phyloP scores from a whole-genome alignment of 2,797 vertebrate species.

The Chelon auratus region DNA sequence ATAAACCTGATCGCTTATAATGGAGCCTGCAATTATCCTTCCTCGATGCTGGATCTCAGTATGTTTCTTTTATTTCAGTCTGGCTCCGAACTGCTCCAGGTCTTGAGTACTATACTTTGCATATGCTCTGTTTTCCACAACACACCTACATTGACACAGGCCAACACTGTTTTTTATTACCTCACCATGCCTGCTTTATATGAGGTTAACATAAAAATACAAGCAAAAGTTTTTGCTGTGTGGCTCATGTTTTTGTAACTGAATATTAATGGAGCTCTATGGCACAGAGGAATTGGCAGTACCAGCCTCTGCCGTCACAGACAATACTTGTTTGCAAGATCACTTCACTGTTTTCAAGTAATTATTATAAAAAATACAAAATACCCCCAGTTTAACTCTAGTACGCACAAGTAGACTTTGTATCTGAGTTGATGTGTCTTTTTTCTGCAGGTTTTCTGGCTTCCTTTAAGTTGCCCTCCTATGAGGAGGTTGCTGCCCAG shows the following conservation, averaged over 20 bases:
- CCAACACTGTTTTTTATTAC: too few species aligned
- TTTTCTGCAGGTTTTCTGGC: slow-evolving; percentile 87
- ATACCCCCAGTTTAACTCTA: not conserved
- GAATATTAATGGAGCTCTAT: too few species aligned
- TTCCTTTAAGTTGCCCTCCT: slow-evolving; percentile 92
- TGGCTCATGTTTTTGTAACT: too few species aligned
- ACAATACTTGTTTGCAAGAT: too few species aligned
- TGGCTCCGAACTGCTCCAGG: not conserved
- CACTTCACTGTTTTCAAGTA: too few species aligned
- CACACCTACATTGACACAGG: too few species aligned
- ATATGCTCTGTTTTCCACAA: not conserved
- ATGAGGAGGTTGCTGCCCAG: slow-evolving; percentile 90
- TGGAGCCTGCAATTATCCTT: slow-evolving; percentile 89
- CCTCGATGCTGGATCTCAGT: slow-evolving; percentile 89
- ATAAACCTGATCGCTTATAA: slow-evolving; percentile 96
- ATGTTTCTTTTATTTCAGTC: slow-evolving; percentile 60
- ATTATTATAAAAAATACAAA: not conserved
- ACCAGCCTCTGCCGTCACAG: too few species aligned
- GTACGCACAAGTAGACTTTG: not conserved
- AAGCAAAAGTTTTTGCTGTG: too few species aligned
- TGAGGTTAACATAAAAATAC: too few species aligned
- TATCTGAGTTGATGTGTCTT: slow-evolving; percentile 12
- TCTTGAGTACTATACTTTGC: not conserved
- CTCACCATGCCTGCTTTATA: too few species aligned
- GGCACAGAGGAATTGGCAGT: too few species aligned